Conservation (phyloP, 2,113 vertebrate species). For the Pao palembangensis region DNA sequence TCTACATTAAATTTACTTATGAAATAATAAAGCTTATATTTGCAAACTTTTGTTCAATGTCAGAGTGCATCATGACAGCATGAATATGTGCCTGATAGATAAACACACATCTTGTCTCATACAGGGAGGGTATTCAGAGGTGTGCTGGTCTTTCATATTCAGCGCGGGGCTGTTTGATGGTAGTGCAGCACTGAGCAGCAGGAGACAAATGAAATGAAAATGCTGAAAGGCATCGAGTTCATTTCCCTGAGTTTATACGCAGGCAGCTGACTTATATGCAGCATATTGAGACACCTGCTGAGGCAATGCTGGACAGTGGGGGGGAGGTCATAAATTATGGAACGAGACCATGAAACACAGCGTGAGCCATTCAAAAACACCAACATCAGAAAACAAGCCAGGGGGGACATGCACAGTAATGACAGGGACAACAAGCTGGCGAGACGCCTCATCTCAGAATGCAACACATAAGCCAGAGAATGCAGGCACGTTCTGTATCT, state of each 20-base stretch:
- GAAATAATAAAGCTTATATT: no score
- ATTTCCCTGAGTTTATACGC: conserved; percentile 44
- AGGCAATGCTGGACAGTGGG: conserved; percentile 30
- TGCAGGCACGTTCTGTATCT: no score
- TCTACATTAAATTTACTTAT: no score
- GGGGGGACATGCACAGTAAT: conserved; percentile 35
- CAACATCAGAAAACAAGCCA: conserved; percentile 13
- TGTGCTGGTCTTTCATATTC: neutral
- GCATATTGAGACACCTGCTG: conserved; percentile 49
- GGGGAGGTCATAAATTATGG: conserved; percentile 56
- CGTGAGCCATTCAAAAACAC: conserved; percentile 30
- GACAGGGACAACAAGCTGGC: conserved; percentile 10
- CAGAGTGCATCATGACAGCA: no score
- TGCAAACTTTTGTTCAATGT: no score
- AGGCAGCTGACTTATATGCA: conserved; percentile 11
- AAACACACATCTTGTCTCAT: no score
- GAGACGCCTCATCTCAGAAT: no score
- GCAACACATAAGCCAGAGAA: no score
- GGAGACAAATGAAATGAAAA: conserved; percentile 46
- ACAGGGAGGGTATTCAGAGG: conserved; percentile 6
- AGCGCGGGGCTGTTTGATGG: conserved; percentile 6
- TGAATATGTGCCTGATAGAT: no score
- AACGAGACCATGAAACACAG: conserved; percentile 41
- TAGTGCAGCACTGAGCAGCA: conserved; percentile 35
- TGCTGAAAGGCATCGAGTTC: conserved; percentile 36